Evolutionary conservation across 2,113 vertebrate genomes (phyloP), one percentile per base, ranked within the genome.

Genomic region (Cyanistes caeruleus): DNA sequence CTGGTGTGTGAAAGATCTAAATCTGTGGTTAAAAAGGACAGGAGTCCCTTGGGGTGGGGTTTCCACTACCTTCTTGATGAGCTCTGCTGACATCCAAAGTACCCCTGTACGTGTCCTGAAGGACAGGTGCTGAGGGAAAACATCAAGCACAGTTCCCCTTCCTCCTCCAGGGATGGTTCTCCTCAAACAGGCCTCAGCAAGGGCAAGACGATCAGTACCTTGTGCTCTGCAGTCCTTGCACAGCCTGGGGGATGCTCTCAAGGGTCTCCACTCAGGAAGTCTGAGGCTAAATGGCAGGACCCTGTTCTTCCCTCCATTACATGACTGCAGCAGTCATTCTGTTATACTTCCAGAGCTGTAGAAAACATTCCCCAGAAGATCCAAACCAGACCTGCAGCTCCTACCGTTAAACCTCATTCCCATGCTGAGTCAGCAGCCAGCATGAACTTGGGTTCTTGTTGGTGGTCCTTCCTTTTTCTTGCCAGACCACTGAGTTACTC

Each of bases 141-240:
- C 0, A 0, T 64, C 72, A 86, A 35, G 28, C 0, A 0, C 21
- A 80, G 33, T 10, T 89, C 33, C 48, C 73, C 31, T 51, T 59
- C 24, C 9, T 93, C 28, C 31, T 75, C 41, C 43, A 28, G 39
- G 18, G 11, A 35, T 22, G 15, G 5, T 80, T 27, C 25, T 93
- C 20, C 55, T 77, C 30, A n/a, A 74, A 37, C 0, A 2, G 41
- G 25, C 55, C n/a, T 80, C 39, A 76, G 12, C 3, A 35, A 72
- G 44, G 41, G 10, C 51, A 87, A 78, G 53, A 43, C 0, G 0
- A 25, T 48, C 10, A 31, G 31, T 15, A 30, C 16, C 8, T 46
- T 7, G 10, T 37, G 30, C 46, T 46, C 49, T 69, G 44, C 27
- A 83, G 15, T 13, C 10, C 20, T 59, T 51, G 63, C 27, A 1